phyloP scores from a whole-genome alignment of 2,113 vertebrate genomes.

The Rhizomys pruinosus region DNA sequence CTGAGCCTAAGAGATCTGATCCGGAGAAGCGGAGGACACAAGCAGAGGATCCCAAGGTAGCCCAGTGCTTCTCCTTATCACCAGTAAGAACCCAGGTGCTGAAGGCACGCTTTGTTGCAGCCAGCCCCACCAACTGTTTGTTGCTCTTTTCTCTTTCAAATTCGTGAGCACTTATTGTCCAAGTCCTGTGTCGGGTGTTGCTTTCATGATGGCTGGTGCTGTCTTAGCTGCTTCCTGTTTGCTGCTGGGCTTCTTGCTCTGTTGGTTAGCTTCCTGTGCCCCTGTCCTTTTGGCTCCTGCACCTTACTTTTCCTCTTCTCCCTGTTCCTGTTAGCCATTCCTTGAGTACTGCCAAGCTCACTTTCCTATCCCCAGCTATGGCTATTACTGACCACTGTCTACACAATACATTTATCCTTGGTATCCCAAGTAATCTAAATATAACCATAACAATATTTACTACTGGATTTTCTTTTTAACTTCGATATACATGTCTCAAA shows the following conservation, averaged over 20 bases:
- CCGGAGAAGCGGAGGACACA: conserved; percentile 89
- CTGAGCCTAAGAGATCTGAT: conserved; percentile 88
- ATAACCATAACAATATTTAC: background rate
- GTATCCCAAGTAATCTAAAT: background rate
- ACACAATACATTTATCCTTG: background rate
- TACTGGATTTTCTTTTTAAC: background rate
- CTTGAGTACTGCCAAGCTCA: background rate
- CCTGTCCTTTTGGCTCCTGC: background rate
- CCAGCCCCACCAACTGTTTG: background rate
- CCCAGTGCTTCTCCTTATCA: background rate
- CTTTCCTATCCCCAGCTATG: background rate
- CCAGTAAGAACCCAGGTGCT: background rate
- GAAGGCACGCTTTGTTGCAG: background rate
- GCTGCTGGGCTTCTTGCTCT: background rate
- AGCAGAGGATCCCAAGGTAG: conserved; percentile 87
- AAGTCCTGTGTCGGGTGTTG: background rate
- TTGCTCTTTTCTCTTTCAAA: background rate
- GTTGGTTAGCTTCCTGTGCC: background rate
- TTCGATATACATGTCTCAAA: background rate
- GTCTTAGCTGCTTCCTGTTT: background rate
- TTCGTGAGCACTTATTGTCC: background rate
- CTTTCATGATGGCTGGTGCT: background rate
- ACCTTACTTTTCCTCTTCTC: background rate
- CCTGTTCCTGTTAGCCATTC: background rate
- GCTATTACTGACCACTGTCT: background rate